Evolutionary conservation across 2,888 invertebrate species (phyloP).

Genomic region (Ophion obscuratus): DNA sequence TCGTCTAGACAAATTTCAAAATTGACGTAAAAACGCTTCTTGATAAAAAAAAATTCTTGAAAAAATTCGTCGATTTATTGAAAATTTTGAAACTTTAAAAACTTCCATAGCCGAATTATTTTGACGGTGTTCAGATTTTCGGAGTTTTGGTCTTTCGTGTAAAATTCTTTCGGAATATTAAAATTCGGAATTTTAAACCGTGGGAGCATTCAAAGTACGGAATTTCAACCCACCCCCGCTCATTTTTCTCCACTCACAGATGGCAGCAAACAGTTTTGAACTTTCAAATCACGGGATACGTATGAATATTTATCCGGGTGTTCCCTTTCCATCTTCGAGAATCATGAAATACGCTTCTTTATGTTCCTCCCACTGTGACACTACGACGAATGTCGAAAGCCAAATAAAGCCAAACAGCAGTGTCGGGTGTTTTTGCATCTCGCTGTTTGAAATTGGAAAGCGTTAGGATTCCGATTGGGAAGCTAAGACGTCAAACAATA

Average conservation of each 20-base stretch:
- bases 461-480: background rate
- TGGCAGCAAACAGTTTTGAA: background rate
- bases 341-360: background rate
- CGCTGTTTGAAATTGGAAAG: background rate
- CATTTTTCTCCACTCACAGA: slow-evolving; percentile 11
- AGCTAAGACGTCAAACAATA: background rate
- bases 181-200: too few relatives aligned
- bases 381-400: background rate
- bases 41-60: too few relatives aligned
- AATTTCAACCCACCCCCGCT: background rate
- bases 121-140: too few relatives aligned
- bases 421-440: background rate
- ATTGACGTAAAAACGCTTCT: too few relatives aligned
- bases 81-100: too few relatives aligned
- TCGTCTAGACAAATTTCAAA: too few relatives aligned
- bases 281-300: background rate
- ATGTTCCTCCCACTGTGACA: background rate
- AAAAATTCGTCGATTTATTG: too few relatives aligned
- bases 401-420: background rate
- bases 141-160: too few relatives aligned
- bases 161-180: too few relatives aligned
- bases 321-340: background rate
- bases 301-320: background rate
- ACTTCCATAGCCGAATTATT: too few relatives aligned
- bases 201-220: too few relatives aligned